Conservation (phyloP, 2,113 vertebrate genomes). For the Craseonycteris thonglongyai region DNA sequence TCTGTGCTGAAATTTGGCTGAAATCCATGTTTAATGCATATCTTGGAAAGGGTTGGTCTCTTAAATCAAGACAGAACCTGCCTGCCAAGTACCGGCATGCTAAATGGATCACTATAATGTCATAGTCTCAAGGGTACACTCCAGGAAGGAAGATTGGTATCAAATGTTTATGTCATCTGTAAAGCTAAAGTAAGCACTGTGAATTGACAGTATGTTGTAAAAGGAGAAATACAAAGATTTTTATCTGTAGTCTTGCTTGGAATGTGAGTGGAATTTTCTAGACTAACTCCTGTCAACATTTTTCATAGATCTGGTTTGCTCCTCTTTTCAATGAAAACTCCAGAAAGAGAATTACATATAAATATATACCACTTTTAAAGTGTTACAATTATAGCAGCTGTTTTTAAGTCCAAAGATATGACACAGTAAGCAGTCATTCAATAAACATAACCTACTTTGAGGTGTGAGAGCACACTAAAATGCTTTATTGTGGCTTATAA, state of each 20-base stretch:
- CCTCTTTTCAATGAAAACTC: conserved; percentile 49
- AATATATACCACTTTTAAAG: conserved; percentile 12
- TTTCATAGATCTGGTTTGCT: neutral
- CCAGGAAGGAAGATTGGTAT: conserved; percentile 27
- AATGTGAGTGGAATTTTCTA: conserved; percentile 41
- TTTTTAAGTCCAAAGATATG: conserved; percentile 26
- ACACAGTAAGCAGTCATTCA: neutral
- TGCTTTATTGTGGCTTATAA: conserved; percentile 38
- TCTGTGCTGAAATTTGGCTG: conserved; percentile 39
- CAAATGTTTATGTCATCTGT: conserved; percentile 33
- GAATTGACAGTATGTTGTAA: neutral
- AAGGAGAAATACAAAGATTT: conserved; percentile 23
- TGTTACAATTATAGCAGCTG: neutral
- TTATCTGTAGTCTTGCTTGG: conserved; percentile 26
- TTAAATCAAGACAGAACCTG: conserved; percentile 42
- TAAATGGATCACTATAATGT: conserved; percentile 27
- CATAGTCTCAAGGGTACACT: neutral
- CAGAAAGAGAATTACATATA: neutral
- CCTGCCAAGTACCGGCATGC: conserved; percentile 29
- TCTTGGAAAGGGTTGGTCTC: conserved; percentile 16
- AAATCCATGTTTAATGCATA: neutral
- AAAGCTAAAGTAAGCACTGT: neutral
- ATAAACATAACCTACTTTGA: conserved; percentile 48
- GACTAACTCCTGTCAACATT: neutral
- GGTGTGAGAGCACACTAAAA: conserved; percentile 52